Evolutionary conservation across 2,888 invertebrate genomes (phyloP).

Genomic region (Acronicta leporina): DNA sequence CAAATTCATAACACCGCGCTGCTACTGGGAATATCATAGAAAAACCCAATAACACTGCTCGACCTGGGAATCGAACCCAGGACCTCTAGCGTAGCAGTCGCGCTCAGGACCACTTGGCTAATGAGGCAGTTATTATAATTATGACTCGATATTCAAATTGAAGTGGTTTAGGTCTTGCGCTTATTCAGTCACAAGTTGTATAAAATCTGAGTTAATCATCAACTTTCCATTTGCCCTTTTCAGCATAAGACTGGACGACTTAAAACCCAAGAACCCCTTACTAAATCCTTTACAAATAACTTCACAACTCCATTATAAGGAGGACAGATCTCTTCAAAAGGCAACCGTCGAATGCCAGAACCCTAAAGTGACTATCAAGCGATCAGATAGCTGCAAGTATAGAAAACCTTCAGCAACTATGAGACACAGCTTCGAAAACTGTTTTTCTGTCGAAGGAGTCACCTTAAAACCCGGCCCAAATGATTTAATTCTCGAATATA

Average conservation of each 20-base stretch:
- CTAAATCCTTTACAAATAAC: conserved; percentile 90
- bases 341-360: conserved; percentile 93
- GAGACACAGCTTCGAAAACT: conserved; percentile 91
- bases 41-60: no score
- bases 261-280: conserved; percentile 90
- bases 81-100: no score
- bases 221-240: conserved; percentile 53
- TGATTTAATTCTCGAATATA: conserved; percentile 89
- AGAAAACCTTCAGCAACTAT: conserved; percentile 91
- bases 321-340: conserved; percentile 93
- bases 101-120: no score
- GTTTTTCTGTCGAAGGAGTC: conserved; percentile 86
- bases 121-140: no score
- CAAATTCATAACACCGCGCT: no score
- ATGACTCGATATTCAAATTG: no score
- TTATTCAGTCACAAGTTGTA: no score
- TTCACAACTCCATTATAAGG: conserved; percentile 93
- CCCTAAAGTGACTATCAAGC: conserved; percentile 90
- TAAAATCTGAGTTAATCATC: neutral
- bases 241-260: conserved; percentile 89
- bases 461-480: conserved; percentile 91
- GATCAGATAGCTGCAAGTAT: conserved; percentile 92
- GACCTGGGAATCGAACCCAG: no score
- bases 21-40: no score
- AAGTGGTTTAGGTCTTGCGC: no score